Percentiles rank a stretch among this genome's conserved stretches.
phyloP scores from a whole-genome alignment of 2,113 vertebrate genomes.

The Eptesicus fuscus region DNA sequence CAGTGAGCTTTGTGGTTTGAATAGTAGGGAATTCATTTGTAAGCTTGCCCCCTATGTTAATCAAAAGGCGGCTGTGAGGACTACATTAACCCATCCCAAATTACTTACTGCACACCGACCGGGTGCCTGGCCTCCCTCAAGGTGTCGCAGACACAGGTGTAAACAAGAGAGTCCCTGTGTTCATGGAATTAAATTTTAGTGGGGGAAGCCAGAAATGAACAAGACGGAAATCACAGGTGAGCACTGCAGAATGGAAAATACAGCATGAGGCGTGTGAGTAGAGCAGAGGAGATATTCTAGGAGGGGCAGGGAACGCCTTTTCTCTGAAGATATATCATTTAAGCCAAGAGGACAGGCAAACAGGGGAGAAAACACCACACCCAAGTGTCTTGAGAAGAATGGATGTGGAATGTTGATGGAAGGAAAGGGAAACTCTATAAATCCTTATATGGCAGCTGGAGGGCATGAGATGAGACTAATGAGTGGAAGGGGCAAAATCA shows the following conservation, averaged over 20 bases:
- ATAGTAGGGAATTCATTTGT: constrained; percentile 2
- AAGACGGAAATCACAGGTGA: neutral
- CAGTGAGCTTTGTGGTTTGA: constrained; percentile 1
- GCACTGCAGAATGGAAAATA: neutral
- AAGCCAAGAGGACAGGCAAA: neutral
- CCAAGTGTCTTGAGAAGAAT: neutral
- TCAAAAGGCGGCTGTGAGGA: neutral
- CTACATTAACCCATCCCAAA: neutral
- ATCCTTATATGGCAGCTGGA: neutral
- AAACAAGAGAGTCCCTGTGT: neutral
- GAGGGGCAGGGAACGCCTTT: neutral
- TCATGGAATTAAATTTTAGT: neutral
- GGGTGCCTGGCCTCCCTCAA: neutral
- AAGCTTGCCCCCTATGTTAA: neutral
- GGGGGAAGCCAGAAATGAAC: neutral
- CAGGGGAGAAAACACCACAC: neutral
- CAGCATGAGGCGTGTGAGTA: neutral
- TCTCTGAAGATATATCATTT: neutral
- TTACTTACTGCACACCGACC: neutral
- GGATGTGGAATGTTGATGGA: rapidly evolving
- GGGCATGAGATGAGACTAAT: neutral
- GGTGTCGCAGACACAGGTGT: neutral
- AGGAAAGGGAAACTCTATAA: neutral
- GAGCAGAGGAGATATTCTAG: neutral
- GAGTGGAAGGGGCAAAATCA: neutral